phyloP scores from a whole-genome alignment of 2,113 vertebrate genomes.

The Barnardius zonarius region DNA sequence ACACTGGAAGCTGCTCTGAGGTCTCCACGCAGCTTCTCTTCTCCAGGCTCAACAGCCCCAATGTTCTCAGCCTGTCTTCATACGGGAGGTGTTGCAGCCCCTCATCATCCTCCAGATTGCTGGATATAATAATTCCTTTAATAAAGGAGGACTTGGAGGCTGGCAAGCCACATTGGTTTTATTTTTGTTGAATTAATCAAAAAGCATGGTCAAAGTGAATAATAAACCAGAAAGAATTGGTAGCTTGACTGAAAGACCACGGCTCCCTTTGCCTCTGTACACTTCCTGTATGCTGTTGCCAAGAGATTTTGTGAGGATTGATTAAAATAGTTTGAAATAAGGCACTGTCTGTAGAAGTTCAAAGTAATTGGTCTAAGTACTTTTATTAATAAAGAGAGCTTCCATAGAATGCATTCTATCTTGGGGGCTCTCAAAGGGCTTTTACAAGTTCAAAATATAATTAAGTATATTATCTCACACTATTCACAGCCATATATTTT shows the following conservation, averaged over 20 bases:
- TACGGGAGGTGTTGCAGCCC: not conserved
- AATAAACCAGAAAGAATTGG: constrained; percentile 43
- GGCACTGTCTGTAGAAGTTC: constrained; percentile 43
- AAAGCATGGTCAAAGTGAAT: constrained; percentile 14
- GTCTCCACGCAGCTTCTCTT: too few species aligned
- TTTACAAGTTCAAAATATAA: constrained; percentile 63
- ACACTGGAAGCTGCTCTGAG: not conserved
- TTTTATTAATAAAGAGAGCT: constrained; percentile 59
- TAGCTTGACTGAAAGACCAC: not conserved
- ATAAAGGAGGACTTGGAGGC: constrained; percentile 23
- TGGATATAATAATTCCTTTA: constrained; percentile 39
- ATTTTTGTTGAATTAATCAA: constrained; percentile 57
- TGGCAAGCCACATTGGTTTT: not conserved
- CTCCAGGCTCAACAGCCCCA: not conserved
- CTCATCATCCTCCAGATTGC: not conserved
- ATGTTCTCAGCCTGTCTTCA: not conserved
- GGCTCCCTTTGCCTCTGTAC: not conserved
- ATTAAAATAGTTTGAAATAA: constrained; percentile 64
- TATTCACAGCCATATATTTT: not conserved
- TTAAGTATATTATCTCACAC: constrained; percentile 41
- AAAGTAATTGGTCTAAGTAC: constrained; percentile 58
- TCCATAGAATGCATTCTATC: constrained; percentile 42
- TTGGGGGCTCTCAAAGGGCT: constrained; percentile 44
- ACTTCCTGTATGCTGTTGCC: constrained; percentile 5
- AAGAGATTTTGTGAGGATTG: constrained; percentile 60